Base-by-base conservation (phyloP, 2,888 invertebrate genomes). In the Trichacis sp. region DNA sequence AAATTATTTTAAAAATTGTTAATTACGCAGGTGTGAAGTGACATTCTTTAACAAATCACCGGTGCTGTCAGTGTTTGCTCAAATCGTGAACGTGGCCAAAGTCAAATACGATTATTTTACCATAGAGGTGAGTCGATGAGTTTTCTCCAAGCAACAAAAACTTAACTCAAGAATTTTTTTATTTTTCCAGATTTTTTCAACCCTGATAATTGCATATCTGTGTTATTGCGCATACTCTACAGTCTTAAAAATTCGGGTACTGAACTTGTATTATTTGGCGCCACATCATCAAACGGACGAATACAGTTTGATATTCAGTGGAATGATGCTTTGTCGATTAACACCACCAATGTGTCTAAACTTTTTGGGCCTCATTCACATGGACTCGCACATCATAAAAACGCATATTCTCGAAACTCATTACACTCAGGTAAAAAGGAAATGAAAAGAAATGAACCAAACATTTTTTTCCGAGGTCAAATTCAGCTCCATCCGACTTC, bases 401-500 rank as follows among this genome's bases (percentile, higher is more conserved):
- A 88, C 89, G 71, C 89, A 89, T 70, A 88, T 93, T 42, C 87
- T 92, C 86, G 98, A 95, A 86, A 98, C 98, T 0, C 92, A 94
- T 75, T 99, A 98, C 79, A 99, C 98, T 0, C 93, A 94, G 90
- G 94, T 98, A 74, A 88, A 73, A 5, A 42, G n/a, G 5, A 42
- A 11, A 11, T 9, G 12, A 42, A 9, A 45, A 45, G 18, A 12
- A 94, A 97, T 83, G 98, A 98, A 6, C 98, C 99, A 87, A 99
- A 99, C 86, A 93, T 99, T 55, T 99, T 99, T 86, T 97, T 99
- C 85, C 99, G 99, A 0, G 98, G n/a, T n/a, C n/a, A n/a, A n/a
- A n/a, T n/a, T n/a, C n/a, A n/a, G n/a, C n/a, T n/a, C n/a, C n/a
- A n/a, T n/a, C n/a, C n/a, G n/a, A n/a, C n/a, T n/a, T n/a, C n/a